These are phyloP conservation scores for Philypnodon macrostomus DNA, from an alignment of 2,797 vertebrate species.

Conservation along the genomic window DNA sequence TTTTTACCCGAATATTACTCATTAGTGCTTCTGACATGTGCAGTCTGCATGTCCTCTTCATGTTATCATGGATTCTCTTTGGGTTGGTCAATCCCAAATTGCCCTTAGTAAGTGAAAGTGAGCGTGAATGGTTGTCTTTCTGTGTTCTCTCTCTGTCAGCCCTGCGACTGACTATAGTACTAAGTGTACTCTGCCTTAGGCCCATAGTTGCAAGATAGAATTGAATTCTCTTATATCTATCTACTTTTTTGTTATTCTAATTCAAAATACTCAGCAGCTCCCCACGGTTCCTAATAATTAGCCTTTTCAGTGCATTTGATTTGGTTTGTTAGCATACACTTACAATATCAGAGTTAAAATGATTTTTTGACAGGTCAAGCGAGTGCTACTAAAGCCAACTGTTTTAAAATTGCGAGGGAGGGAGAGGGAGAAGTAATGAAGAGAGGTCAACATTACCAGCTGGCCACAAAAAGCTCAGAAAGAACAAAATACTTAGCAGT, in stretches of 20 bases:
- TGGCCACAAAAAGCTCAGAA: conserved; percentile 5
- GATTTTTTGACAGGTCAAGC: conserved; percentile 1
- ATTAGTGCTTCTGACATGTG: too few species aligned
- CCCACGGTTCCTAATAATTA: neutral
- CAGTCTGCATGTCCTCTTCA: too few species aligned
- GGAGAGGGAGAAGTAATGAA: conserved; percentile 1
- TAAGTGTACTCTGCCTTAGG: too few species aligned
- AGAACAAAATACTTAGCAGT: neutral
- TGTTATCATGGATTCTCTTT: too few species aligned
- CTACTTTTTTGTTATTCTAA: too few species aligned
- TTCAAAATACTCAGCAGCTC: neutral
- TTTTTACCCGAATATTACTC: neutral
- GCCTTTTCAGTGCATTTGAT: conserved; percentile 2
- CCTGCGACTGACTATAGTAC: too few species aligned
- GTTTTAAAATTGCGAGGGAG: neutral
- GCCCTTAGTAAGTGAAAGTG: too few species aligned
- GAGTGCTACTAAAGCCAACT: neutral
- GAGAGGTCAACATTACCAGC: conserved; percentile 4
- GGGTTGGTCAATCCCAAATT: too few species aligned
- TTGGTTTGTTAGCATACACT: neutral
- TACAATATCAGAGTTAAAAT: neutral
- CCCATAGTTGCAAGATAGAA: too few species aligned
- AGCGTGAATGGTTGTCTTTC: too few species aligned
- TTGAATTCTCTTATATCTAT: too few species aligned
- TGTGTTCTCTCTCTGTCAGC: too few species aligned